Evolutionary conservation across 30 jellyfish, hydroid and myxozoan genomes (phyloP).

Genomic region (Clytia hemisphaerica): DNA sequence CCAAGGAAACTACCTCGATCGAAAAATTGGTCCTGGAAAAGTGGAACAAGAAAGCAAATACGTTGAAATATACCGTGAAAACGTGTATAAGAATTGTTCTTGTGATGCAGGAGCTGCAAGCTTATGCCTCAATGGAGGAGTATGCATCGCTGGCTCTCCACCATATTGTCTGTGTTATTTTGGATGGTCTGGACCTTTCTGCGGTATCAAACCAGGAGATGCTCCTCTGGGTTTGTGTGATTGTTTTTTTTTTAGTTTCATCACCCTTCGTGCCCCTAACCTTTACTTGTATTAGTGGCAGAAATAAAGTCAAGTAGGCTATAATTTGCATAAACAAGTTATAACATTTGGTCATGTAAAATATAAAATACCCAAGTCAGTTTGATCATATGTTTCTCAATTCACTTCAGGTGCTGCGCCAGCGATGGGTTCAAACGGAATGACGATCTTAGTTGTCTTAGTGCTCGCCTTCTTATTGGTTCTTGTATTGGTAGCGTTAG

Average conservation of each 20-base stretch:
- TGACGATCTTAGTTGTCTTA: conserved; percentile 44
- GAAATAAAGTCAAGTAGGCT: too few species aligned
- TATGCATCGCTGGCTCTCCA: conserved; percentile 95
- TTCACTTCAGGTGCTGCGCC: conserved; percentile 57
- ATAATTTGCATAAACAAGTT: too few species aligned
- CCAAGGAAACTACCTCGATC: conserved; percentile 44
- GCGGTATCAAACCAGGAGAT: conserved; percentile 25
- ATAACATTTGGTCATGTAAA: too few species aligned
- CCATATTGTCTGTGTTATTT: conserved; percentile 78
- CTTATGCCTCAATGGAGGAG: conserved; percentile 81
- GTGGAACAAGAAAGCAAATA: conserved; percentile 1
- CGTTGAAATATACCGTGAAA: conserved; percentile 35
- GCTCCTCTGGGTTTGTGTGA: conserved; percentile 7
- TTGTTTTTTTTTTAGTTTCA: background rate
- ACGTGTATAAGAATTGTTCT: conserved; percentile 57
- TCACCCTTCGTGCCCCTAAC: too few species aligned
- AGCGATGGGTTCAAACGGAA: conserved; percentile 40
- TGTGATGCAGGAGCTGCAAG: conserved; percentile 5
- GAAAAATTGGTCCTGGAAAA: too few species aligned
- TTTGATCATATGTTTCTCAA: background rate
- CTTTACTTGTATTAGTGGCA: too few species aligned
- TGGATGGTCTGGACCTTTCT: conserved; percentile 62
- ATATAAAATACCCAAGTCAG: background rate
- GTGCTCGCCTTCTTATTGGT: conserved; percentile 69
- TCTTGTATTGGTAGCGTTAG: conserved; percentile 53